Evolutionary conservation across 2,797 vertebrate species (phyloP), one percentile per base, ranked within the genome.

Genomic region (Microchirus variegatus): DNA sequence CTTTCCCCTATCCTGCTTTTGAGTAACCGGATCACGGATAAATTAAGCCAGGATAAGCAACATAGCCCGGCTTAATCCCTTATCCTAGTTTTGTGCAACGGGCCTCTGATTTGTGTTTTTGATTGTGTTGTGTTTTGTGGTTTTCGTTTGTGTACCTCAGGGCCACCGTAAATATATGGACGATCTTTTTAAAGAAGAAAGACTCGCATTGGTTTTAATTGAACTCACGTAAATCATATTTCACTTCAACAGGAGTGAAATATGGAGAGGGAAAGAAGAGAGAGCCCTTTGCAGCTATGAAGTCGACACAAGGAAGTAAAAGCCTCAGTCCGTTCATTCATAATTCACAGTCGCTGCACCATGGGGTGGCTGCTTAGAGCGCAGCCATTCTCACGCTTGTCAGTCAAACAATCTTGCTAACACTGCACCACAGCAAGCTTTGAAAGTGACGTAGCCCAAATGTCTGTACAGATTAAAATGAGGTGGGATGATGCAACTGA

Each of bases 261-360:
- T 40, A 41, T 5, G 9, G 7, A 31, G n/a, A 37, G 15, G 5
- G 6, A 13, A 42, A 2, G 38, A 26, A 17, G n/a, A n/a, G 3
- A 44, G 19, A 40, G 51, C n/a, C 16, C 48, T 66, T 51, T 67
- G 56, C 35, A 72, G 56, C 63, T 53, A 36, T 59, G 47, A 61
- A 38, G 42, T 8, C 68, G 53, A 69, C 68, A 54, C 42, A 56
- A 19, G 48, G 52, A 72, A 60, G 73, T 72, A 47, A 75, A 67
- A 65, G 68, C 69, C 68, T 56, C 53, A 61, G 59, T 16, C 45
- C 10, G 10, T 66, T 68, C 66, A 83, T 84, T 86, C 75, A 88
- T 86, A 77, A 86, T 87, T 87, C 56, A 84, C 62, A 55, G 70
- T 37, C 31, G 63, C 50, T 74, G 44, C 63, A 67, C 74, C 78